phyloP scores from a whole-genome alignment of 2,888 invertebrate genomes.

The Dysmachus trigonus region DNA sequence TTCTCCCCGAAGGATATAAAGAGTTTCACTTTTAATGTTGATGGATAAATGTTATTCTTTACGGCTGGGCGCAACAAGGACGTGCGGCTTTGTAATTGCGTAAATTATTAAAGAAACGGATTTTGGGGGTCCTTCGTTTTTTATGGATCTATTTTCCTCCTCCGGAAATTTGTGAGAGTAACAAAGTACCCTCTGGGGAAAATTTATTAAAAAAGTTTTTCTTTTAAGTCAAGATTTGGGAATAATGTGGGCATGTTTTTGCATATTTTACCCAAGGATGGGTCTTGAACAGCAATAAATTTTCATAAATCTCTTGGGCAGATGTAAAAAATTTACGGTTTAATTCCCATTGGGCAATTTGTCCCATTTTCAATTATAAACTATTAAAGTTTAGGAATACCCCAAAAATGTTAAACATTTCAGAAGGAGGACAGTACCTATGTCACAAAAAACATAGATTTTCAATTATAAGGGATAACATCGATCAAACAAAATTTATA shows the following conservation, averaged over 20 bases:
- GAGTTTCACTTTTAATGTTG: not conserved
- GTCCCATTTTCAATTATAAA: not conserved
- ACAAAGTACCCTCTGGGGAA: not conserved
- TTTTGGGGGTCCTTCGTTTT: not conserved
- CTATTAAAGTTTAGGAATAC: not conserved
- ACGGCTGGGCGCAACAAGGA: not conserved
- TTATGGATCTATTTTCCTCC: not conserved
- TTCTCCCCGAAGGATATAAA: not conserved
- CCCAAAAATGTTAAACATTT: not conserved
- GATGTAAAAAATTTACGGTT: not conserved
- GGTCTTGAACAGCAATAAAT: not conserved
- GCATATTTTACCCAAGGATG: not conserved
- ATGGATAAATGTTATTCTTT: not conserved
- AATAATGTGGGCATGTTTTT: not conserved
- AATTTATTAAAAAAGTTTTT: slow-evolving; percentile 23
- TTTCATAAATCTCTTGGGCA: not conserved
- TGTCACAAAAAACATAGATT: not conserved
- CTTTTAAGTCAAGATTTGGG: slow-evolving; percentile 2
- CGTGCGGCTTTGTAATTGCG: not conserved
- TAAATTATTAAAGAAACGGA: not conserved
- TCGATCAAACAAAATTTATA: slow-evolving; percentile 1
- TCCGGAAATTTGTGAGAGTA: not conserved
- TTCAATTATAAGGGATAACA: slow-evolving; percentile 17
- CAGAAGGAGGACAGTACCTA: not conserved
- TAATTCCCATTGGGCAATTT: not conserved